A percentile compares a stretch with the other conserved stretches of the same genome.
Evolutionary conservation across 2,888 invertebrate genomes (phyloP).

Genomic region (Drosophila algonquin): DNA sequence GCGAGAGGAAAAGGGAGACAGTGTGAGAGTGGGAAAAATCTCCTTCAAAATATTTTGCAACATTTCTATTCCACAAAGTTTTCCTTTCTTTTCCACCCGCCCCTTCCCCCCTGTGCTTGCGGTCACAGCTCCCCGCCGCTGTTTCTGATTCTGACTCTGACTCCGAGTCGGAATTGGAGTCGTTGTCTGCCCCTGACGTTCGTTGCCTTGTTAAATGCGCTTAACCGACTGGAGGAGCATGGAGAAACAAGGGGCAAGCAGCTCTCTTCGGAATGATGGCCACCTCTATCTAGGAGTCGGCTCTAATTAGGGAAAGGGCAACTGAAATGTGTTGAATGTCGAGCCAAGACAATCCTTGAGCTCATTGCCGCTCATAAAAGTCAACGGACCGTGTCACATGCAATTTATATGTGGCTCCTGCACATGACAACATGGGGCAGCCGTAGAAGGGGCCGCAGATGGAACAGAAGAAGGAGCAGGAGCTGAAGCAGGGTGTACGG

Average conservation of each 20-base stretch:
- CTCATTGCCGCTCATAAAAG: slow-evolving; percentile 64
- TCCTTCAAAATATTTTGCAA: slow-evolving; percentile 54
- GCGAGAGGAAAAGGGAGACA: not conserved
- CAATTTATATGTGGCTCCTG: slow-evolving; percentile 69
- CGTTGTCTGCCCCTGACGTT: slow-evolving; percentile 34
- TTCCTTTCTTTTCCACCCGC: slow-evolving; percentile 6
- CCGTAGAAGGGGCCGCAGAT: not conserved
- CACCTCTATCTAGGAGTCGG: slow-evolving; percentile 8
- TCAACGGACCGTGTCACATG: slow-evolving; percentile 75
- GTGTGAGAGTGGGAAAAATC: slow-evolving; percentile 23
- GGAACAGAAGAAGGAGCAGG: not conserved
- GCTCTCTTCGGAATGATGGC: not conserved
- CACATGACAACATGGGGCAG: slow-evolving; percentile 28
- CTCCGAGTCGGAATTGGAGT: not conserved
- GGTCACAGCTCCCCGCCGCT: slow-evolving; percentile 8
- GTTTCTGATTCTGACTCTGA: not conserved
- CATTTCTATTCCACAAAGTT: slow-evolving; percentile 49
- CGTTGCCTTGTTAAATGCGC: slow-evolving; percentile 54
- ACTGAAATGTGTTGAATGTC: slow-evolving; percentile 60
- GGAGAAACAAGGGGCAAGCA: not conserved
- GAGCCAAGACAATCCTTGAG: slow-evolving; percentile 66
- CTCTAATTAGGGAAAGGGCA: slow-evolving; percentile 43
- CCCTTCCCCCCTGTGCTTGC: slow-evolving; percentile 9
- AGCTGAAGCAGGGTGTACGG: no score
- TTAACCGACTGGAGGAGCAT: slow-evolving; percentile 14